Percentiles rank a stretch among this genome's conserved stretches.
Conservation (phyloP, 2,113 vertebrate species). For the Alectura lathami region DNA sequence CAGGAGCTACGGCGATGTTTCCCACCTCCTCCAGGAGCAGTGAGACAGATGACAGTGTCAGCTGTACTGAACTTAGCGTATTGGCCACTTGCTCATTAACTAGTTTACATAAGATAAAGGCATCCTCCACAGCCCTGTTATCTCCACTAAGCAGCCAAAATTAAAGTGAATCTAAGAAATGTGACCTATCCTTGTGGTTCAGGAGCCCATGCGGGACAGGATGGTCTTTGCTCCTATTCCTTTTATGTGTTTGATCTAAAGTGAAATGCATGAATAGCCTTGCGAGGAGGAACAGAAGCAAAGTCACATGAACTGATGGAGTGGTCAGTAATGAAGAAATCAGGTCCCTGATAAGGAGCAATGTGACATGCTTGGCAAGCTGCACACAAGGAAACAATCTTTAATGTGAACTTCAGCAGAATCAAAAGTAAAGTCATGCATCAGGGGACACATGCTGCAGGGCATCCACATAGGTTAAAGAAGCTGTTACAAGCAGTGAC, state of each 20-base stretch:
- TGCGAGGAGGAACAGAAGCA: not conserved
- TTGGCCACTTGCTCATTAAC: not conserved
- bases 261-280: not conserved
- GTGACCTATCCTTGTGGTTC: not conserved
- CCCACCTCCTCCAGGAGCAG: not conserved
- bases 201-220: not conserved
- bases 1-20: not conserved
- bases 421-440: not conserved
- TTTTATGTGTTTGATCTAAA: not conserved
- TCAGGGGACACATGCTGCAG: not conserved
- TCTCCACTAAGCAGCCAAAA: not conserved
- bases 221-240: not conserved
- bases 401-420: not conserved
- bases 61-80: not conserved
- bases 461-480: not conserved
- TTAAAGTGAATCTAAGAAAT: not conserved
- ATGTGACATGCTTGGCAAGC: not conserved
- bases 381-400: not conserved
- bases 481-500: not conserved
- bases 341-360: not conserved
- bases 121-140: not conserved
- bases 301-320: not conserved
- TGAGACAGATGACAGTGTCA: not conserved
- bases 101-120: not conserved
- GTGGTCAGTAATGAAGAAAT: not conserved